phyloP scores from a whole-genome alignment of 2,888 invertebrate species.

The Yponomeuta plumbellus region DNA sequence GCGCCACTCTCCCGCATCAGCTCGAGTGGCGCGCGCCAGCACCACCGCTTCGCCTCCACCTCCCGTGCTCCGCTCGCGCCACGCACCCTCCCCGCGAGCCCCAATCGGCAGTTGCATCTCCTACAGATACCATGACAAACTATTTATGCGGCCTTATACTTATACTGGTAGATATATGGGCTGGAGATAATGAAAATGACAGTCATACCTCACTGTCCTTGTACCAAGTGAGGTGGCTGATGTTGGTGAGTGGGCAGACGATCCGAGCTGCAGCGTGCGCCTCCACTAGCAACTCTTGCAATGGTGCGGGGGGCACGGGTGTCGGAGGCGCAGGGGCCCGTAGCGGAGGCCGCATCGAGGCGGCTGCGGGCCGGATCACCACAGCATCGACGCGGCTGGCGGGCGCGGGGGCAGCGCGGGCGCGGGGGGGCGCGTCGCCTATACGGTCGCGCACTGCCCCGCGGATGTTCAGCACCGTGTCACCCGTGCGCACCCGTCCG shows the following conservation, averaged over 20 bases:
- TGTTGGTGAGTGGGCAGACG: slow-evolving; percentile 49
- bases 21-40: slow-evolving; percentile 61
- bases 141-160: neutral
- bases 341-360: slow-evolving; percentile 19
- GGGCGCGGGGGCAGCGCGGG: slow-evolving; percentile 45
- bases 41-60: slow-evolving; percentile 39
- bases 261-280: slow-evolving; percentile 49
- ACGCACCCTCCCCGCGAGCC: slow-evolving; percentile 32
- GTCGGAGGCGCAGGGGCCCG: slow-evolving; percentile 7
- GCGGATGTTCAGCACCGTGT: slow-evolving; percentile 67
- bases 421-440: slow-evolving; percentile 37
- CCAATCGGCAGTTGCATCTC: neutral
- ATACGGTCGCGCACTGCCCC: slow-evolving; percentile 66
- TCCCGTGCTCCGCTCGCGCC: slow-evolving; percentile 37
- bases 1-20: slow-evolving; percentile 83
- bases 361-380: slow-evolving; percentile 58
- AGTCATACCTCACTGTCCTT: slow-evolving; percentile 55
- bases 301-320: neutral
- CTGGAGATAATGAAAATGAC: neutral
- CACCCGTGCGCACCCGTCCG: slow-evolving; percentile 62
- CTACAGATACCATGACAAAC: neutral
- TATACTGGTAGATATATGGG: neutral
- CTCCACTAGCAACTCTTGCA: slow-evolving; percentile 48
- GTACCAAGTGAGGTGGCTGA: slow-evolving; percentile 56
- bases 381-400: slow-evolving; percentile 62